phyloP scores from a whole-genome alignment of 53 echinoderm and acorn worm genomes.

The Luidia sarsii region DNA sequence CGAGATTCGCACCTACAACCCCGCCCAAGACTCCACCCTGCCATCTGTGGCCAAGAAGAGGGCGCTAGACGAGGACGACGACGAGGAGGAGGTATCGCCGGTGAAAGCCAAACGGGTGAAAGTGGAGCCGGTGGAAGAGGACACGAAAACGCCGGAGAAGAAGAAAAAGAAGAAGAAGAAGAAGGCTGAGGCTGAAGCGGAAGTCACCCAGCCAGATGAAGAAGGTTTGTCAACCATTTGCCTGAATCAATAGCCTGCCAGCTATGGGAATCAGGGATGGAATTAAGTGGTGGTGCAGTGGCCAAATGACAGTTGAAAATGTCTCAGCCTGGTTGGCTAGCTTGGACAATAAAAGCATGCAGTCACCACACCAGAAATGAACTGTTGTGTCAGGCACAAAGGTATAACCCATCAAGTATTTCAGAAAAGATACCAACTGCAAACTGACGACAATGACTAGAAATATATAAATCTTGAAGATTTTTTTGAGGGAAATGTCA shows the following conservation, averaged over 20 bases:
- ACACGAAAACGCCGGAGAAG: constrained; percentile 36
- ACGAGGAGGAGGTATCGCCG: constrained; percentile 9
- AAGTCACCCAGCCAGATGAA: constrained; percentile 17
- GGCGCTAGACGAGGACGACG: constrained; percentile 58
- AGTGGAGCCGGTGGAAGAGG: constrained; percentile 31
- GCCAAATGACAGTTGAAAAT: too few relatives aligned
- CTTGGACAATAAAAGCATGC: too few relatives aligned
- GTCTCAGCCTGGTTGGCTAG: too few relatives aligned
- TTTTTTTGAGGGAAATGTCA: too few relatives aligned
- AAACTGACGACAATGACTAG: too few relatives aligned
- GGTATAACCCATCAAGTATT: too few relatives aligned
- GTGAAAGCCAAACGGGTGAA: constrained; percentile 22
- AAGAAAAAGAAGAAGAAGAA: constrained; percentile 84
- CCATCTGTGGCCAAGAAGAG: constrained; percentile 84
- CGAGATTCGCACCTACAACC: constrained; percentile 82
- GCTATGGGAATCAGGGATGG: too few relatives aligned
- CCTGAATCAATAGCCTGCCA: neutral
- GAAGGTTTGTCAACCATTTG: neutral
- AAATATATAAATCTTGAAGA: too few relatives aligned
- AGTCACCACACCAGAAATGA: too few relatives aligned
- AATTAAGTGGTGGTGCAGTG: too few relatives aligned
- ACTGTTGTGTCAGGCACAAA: too few relatives aligned
- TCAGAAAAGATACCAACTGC: too few relatives aligned
- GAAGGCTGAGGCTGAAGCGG: constrained; percentile 40
- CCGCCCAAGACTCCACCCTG: constrained; percentile 91